Base-by-base conservation (phyloP, 1,140 invertebrate species). In the Chionoecetes opilio region DNA sequence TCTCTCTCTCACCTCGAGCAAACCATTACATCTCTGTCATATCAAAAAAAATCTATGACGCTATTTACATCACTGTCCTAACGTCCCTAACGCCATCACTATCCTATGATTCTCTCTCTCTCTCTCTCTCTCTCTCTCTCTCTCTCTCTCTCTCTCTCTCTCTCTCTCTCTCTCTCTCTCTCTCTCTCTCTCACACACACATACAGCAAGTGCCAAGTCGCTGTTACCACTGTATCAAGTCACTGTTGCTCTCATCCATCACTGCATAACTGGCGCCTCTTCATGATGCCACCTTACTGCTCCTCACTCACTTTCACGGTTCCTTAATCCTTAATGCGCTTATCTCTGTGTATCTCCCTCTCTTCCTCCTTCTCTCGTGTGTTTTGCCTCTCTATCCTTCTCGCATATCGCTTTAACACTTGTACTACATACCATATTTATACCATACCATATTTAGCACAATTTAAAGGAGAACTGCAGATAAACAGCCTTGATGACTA, bases 91-190 rank as follows among this genome's bases (percentile, higher is more conserved):
- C 21, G 46, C 21, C 46, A 53, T 26, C 34, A 38, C 9, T 0
- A 17, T 41, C 29, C 29, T 9, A 9, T 5, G 17, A 11, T 14
- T 63, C 46, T 91, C 29, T 32, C 29, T 75, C 89, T 84, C 63
- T 38, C 75, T 26, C 29, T 34, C 34, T 82, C 34, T 34, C 32
- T 35, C 2, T 82, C 63, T 84, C 26, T 84, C 63, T 92, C 46
- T 37, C 21, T 32, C 46, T 32, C 53, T 85, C 37, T 82, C 82
- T 92, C 75, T 84, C 63, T 38, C 82, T 92, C 82, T 92, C 75
- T 84, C 63, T 38, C 75, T 26, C 29, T 34, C 34, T 82, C 34
- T 34, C 32, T 35, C 2, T 82, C 63, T 84, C 26, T 84, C 63
- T 92, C 46, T 37, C 21, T 32, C 46, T 32, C 53, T 85, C 37